A percentile compares a stretch with the other conserved stretches of the same genome.
These are phyloP conservation scores for Melanotaenia boesemani DNA, from an alignment of 2,797 vertebrate species.

Conservation along the genomic window DNA sequence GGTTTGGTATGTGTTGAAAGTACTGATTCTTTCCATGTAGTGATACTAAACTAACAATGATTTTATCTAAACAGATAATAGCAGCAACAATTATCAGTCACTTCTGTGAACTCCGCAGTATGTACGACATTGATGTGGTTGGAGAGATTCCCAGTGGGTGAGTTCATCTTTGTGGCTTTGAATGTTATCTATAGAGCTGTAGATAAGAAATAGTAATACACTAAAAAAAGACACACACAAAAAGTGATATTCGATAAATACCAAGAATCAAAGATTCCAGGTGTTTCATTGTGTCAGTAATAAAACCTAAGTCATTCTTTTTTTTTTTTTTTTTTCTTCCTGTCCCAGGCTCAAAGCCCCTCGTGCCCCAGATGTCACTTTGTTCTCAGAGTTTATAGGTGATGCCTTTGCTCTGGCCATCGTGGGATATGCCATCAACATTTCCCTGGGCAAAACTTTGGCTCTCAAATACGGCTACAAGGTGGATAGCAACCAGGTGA, in stretches of 20 bases:
- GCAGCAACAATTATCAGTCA: conserved; percentile 88
- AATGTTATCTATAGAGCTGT: neutral
- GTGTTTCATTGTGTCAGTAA: neutral
- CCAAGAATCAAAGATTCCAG: no score
- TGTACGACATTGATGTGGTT: conserved; percentile 85
- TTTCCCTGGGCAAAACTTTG: conserved; percentile 95
- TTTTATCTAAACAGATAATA: conserved; percentile 70
- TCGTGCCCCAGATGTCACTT: conserved; percentile 66
- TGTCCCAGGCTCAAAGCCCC: conserved; percentile 85
- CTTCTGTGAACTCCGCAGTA: conserved; percentile 69
- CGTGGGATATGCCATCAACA: conserved; percentile 92
- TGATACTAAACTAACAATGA: neutral
- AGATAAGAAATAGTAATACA: no score
- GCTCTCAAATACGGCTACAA: conserved; percentile 93
- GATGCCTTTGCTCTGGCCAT: conserved; percentile 92
- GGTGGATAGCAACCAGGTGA: conserved; percentile 94
- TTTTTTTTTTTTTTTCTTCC: neutral
- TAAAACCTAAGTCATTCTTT: neutral
- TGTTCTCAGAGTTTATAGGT: conserved; percentile 83
- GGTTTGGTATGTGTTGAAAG: neutral
- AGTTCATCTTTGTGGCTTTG: conserved; percentile 59
- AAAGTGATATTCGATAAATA: conserved; percentile 7
- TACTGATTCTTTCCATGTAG: conserved; percentile 4
- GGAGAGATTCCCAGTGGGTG: conserved; percentile 92
- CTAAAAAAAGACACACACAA: neutral